These are phyloP conservation scores for Ammodytes marinus DNA, from an alignment of 2,113 vertebrate species.

Conservation along the genomic window DNA sequence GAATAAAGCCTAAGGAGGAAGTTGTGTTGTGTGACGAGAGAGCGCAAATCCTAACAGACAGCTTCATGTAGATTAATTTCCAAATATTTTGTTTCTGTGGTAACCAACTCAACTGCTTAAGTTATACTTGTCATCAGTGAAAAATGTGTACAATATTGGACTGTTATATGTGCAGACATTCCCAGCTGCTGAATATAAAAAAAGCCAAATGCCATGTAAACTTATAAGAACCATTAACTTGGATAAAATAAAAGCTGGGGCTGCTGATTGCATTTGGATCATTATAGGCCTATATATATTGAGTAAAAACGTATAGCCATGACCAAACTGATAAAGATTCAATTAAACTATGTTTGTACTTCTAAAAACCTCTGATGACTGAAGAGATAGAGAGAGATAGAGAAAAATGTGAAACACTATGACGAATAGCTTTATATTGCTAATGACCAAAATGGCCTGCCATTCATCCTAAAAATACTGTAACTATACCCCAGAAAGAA, in stretches of 20 bases:
- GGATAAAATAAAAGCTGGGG: background rate
- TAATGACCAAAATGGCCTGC: background rate
- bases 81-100: slow-evolving; percentile 10
- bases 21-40: slow-evolving; percentile 10
- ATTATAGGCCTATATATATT: background rate
- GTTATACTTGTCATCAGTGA: background rate
- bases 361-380: background rate
- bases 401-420: background rate
- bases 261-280: background rate
- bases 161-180: background rate
- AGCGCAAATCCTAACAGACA: background rate
- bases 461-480: background rate
- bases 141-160: background rate
- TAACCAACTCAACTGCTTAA: background rate
- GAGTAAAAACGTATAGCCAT: background rate
- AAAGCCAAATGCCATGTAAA: background rate
- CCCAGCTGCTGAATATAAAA: background rate
- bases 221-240: background rate
- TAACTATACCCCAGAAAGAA: too few species aligned
- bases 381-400: background rate
- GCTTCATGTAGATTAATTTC: background rate
- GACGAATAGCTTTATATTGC: background rate
- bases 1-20: slow-evolving; percentile 21
- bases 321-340: background rate
- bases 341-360: background rate